Evolutionary conservation across 2,113 vertebrate species (phyloP).

Genomic region (Pycnonotus jocosus): DNA sequence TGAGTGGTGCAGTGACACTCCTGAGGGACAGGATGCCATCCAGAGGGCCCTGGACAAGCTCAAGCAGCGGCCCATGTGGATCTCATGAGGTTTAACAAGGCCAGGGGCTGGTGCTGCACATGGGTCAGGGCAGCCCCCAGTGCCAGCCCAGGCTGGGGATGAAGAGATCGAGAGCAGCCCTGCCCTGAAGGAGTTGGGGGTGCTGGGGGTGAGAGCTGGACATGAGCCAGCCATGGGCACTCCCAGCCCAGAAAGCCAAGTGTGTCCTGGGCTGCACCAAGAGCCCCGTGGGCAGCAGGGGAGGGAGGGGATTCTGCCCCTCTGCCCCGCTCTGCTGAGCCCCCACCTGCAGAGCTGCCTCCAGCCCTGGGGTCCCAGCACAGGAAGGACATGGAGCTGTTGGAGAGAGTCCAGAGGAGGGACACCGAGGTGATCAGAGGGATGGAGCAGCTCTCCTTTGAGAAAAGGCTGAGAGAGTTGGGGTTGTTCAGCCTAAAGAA

Average conservation of each 20-base stretch:
- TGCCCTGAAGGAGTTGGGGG: not conserved
- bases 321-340: not conserved
- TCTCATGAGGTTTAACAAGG: not conserved
- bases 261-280: not conserved
- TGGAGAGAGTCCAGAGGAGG: not conserved
- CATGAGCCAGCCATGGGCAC: not conserved
- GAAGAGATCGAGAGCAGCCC: not conserved
- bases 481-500: not conserved
- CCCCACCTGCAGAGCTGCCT: not conserved
- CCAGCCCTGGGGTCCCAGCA: not conserved
- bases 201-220: not conserved
- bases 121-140: not conserved
- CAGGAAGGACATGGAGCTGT: not conserved
- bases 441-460: not conserved
- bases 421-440: not conserved
- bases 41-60: not conserved
- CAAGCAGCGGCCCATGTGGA: rapidly evolving
- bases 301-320: not conserved
- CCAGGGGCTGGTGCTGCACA: not conserved
- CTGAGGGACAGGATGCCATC: not conserved
- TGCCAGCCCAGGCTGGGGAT: not conserved
- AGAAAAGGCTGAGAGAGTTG: not conserved
- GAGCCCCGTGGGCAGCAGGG: not conserved
- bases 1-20: not conserved
- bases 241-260: not conserved